These are phyloP conservation scores for Theristicus caerulescens DNA, from an alignment of 2,113 vertebrate species.

Conservation along the genomic window DNA sequence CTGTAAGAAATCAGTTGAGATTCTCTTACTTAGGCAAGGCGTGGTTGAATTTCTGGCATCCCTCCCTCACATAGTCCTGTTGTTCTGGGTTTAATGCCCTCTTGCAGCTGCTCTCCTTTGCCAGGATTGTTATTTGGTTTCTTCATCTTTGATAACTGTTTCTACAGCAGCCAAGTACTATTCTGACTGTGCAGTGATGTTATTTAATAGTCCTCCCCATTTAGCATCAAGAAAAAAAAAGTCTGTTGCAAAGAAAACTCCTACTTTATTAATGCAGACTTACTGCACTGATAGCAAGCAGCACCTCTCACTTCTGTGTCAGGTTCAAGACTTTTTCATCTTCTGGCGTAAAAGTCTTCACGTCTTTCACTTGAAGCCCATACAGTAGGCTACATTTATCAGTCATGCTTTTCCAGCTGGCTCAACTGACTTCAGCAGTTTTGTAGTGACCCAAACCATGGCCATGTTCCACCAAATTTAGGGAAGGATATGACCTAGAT, in stretches of 20 bases:
- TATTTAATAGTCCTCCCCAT: background rate
- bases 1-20: background rate
- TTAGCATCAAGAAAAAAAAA: background rate
- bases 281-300: background rate
- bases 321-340: background rate
- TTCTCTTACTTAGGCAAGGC: background rate
- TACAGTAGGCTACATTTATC: background rate
- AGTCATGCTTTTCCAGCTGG: background rate
- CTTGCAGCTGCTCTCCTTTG: slow-evolving; percentile 1
- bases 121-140: background rate
- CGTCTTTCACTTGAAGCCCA: background rate
- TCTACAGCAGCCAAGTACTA: background rate
- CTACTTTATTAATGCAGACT: background rate
- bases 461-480: background rate
- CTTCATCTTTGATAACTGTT: background rate
- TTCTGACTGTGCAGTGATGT: background rate
- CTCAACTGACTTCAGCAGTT: background rate
- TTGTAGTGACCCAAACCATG: background rate
- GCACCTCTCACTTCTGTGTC: background rate
- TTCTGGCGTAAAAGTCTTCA: background rate
- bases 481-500: background rate
- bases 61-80: background rate
- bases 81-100: background rate
- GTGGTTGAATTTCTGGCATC: background rate
- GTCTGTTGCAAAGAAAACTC: background rate